Evolutionary conservation across 2,888 invertebrate species (phyloP), one percentile per base, ranked within the genome.

Genomic region (Lasioglossum marginatum): DNA sequence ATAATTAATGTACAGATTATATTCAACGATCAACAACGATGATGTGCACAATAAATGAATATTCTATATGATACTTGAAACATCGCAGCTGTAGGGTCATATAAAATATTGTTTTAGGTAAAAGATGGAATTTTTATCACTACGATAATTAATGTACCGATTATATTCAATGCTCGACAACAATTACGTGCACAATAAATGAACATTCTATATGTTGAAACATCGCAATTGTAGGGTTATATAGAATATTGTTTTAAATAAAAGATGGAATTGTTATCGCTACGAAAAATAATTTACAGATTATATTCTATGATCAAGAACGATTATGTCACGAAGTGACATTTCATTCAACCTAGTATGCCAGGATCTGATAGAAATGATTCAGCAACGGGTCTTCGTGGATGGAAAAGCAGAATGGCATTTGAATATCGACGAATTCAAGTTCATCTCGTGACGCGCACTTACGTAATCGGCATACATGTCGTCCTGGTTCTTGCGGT

Each of bases 401-500:
- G 68, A 27, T 34, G 14, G 45, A 37, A n/a, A 52, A 31, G 19
- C 40, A 2, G 81, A 57, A 63, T 40, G 19, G 34, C 75, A 45
- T 57, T 74, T 14, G 57, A 23, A 52, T 45, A 63, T 74, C 79
- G 75, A 66, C 45, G 27, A 77, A 77, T 79, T 77, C 86, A 79
- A 79, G 86, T 87, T 86, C 70, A 71, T 43, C 37, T 52, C 34
- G 40, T 74, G 77, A 72, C 78, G 85, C 40, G 52, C n/a, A 96
- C 97, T 97, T 95, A 98, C 98, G 95, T 98, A 98, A 95, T 98
- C 98, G 5, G 98, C 98, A 93, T 98, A 98, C 92, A 98, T 97
- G 94, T 98, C 98, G 87, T 98, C 98, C 88, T 96, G 96, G 82
- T 97, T 96, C 91, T 97, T 97, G 84, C 97, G 93, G 82, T 94